Percentiles rank a stretch among this genome's conserved stretches.
Evolutionary conservation across 2,113 vertebrate species (phyloP).

Genomic region (Scytalopus superciliaris): DNA sequence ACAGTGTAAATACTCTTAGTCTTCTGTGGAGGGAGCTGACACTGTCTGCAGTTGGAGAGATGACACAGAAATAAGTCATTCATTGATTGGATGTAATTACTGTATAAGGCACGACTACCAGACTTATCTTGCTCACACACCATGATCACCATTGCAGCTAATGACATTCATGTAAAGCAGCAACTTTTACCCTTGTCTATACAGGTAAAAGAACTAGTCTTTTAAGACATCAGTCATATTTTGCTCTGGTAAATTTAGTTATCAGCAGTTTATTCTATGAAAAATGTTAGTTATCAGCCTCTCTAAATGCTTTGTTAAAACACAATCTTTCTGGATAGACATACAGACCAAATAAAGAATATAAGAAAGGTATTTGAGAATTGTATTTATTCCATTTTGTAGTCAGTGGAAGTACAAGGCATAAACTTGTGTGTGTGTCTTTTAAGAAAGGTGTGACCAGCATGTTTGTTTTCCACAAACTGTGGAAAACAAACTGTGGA

Average conservation of each 20-base stretch:
- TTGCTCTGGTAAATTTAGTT: not conserved
- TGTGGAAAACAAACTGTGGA: too few species aligned
- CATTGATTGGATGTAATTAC: constrained; percentile 22
- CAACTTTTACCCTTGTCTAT: not conserved
- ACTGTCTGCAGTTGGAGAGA: constrained; percentile 1
- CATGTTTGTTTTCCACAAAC: not conserved
- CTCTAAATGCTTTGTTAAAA: not conserved
- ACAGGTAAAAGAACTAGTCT: not conserved
- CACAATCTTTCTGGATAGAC: not conserved
- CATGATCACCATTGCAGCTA: not conserved
- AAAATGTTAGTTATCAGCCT: not conserved
- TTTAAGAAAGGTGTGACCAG: not conserved
- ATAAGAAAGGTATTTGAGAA: not conserved
- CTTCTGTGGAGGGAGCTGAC: constrained; percentile 18
- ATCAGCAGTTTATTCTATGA: not conserved
- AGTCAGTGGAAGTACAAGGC: not conserved
- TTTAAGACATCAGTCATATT: not conserved
- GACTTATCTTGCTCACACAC: not conserved
- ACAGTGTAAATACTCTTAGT: not conserved
- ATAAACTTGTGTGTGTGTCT: not conserved
- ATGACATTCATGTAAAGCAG: not conserved
- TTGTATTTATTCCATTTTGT: not conserved
- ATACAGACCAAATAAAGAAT: not conserved
- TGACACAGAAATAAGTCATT: constrained; percentile 37
- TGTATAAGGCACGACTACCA: not conserved